A percentile compares a stretch with the other conserved stretches of the same genome.
Evolutionary conservation across 2,797 vertebrate species (phyloP).

Genomic region (Bucorvus abyssinicus): DNA sequence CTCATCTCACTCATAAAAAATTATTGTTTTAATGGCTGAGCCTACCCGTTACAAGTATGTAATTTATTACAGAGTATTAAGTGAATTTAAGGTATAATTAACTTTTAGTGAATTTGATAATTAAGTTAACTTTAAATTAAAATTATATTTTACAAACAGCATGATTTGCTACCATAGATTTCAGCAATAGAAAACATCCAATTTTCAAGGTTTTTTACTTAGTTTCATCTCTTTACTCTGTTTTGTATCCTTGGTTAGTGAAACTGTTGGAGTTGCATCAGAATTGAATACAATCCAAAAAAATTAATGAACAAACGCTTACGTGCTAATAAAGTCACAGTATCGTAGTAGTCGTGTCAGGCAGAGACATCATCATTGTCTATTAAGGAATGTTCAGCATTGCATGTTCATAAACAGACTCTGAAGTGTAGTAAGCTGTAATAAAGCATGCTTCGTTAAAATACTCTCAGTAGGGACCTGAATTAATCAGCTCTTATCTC

Average conservation of each 20-base stretch:
- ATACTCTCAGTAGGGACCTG: background rate
- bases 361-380: background rate
- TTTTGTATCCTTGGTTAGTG: background rate
- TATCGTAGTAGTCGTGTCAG: background rate
- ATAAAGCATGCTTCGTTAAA: slow-evolving; percentile 1
- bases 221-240: background rate
- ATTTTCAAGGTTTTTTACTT: background rate
- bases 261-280: background rate
- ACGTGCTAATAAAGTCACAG: background rate
- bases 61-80: slow-evolving; percentile 54
- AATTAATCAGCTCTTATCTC: background rate
- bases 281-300: background rate
- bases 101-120: slow-evolving; percentile 52
- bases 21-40: slow-evolving; percentile 47
- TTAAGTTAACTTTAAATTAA: slow-evolving; percentile 51
- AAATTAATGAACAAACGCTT: background rate
- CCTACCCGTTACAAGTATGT: slow-evolving; percentile 32
- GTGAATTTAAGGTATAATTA: slow-evolving; percentile 56
- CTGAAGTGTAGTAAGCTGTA: background rate
- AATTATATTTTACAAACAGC: slow-evolving; percentile 28
- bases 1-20: slow-evolving; percentile 40
- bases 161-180: background rate
- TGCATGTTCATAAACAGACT: background rate
- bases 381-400: background rate
- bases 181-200: background rate